Percentiles rank a stretch among this genome's conserved stretches.
phyloP scores from a whole-genome alignment of 2,888 invertebrate genomes.

The Cheiracanthium punctorium region DNA sequence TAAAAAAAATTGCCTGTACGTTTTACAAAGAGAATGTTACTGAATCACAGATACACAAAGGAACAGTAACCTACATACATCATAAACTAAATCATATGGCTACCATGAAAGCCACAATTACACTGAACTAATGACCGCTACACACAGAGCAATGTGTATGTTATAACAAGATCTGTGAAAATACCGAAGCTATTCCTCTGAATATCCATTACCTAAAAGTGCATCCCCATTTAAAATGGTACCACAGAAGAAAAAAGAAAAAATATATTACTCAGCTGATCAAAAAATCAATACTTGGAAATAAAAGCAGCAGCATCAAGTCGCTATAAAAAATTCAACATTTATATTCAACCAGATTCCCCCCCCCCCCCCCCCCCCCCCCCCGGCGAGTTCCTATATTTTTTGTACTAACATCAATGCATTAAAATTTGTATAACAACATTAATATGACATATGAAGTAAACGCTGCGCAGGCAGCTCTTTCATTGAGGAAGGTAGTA shows the following conservation, averaged over 20 bases:
- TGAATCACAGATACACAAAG: neutral
- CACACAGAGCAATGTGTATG: neutral
- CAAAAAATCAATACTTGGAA: constrained; percentile 4
- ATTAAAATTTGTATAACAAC: constrained; percentile 66
- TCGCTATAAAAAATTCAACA: constrained; percentile 46
- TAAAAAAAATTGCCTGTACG: no score
- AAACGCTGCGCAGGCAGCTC: constrained; percentile 39
- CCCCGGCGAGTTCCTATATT: constrained; percentile 14
- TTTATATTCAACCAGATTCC: constrained; percentile 43
- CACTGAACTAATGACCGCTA: neutral
- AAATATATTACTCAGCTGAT: neutral
- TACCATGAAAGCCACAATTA: neutral
- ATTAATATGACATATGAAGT: constrained; percentile 60
- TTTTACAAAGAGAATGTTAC: neutral
- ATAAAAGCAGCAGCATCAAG: constrained; percentile 35
- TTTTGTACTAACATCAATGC: constrained; percentile 67
- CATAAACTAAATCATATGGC: neutral
- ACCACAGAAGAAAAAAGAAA: neutral
- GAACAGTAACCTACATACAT: neutral
- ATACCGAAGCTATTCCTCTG: neutral
- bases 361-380: neutral
- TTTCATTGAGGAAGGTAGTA: constrained; percentile 57
- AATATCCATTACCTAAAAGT: neutral
- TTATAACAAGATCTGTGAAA: neutral
- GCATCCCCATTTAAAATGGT: neutral